Evolutionary conservation across 1,140 invertebrate species (phyloP).

Genomic region (Drosophila hydei): DNA sequence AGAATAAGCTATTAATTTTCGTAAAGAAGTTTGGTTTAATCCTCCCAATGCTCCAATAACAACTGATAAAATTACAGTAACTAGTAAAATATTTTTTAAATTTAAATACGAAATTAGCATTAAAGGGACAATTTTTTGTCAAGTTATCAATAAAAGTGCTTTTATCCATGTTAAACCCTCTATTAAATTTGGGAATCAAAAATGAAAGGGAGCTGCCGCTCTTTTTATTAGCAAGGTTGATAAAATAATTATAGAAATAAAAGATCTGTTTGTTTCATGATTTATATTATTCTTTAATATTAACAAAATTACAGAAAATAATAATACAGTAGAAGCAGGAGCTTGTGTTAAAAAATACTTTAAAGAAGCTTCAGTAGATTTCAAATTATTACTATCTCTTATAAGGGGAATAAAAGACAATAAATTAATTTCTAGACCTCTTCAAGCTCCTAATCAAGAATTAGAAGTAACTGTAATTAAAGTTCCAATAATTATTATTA

Average conservation of each 20-base stretch:
- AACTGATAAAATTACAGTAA: constrained; percentile 82
- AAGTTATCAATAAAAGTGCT: constrained; percentile 84
- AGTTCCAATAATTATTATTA: constrained; percentile 84
- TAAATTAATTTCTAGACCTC: too few species aligned
- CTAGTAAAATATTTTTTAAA: constrained; percentile 63
- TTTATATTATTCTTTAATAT: too few species aligned
- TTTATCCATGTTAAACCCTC: constrained; percentile 84
- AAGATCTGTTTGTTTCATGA: too few species aligned
- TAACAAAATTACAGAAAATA: constrained; percentile 84
- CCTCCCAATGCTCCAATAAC: constrained; percentile 82
- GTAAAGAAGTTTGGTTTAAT: constrained; percentile 85
- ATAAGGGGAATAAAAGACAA: constrained; percentile 85
- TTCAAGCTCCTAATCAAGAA: constrained; percentile 85
- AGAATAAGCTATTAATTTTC: constrained; percentile 85
- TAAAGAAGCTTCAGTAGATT: constrained; percentile 83
- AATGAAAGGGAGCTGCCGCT: constrained; percentile 84
- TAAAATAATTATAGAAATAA: constrained; percentile 53
- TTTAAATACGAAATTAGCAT: constrained; percentile 83
- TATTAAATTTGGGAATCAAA: constrained; percentile 85
- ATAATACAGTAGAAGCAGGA: constrained; percentile 84
- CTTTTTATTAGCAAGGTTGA: constrained; percentile 84
- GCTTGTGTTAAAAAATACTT: constrained; percentile 85
- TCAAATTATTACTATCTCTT: constrained; percentile 83
- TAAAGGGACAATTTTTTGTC: constrained; percentile 85
- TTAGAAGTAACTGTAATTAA: constrained; percentile 84